Evolutionary conservation across 2,797 vertebrate species (phyloP), one percentile per base, ranked within the genome.

Genomic region (Eremophila alpestris): DNA sequence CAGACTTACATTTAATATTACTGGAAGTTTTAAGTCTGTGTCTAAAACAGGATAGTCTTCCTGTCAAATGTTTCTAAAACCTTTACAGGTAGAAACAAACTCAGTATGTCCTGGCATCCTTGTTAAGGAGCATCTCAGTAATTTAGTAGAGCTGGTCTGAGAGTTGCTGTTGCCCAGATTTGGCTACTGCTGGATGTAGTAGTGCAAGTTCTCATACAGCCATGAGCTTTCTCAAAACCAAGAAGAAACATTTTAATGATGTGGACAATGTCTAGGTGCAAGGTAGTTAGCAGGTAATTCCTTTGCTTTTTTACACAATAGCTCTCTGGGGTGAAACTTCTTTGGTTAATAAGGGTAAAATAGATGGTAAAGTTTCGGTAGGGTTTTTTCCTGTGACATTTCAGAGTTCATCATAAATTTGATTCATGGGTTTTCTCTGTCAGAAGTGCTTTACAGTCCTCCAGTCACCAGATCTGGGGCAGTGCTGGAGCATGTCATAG

Each of bases 231-330:
- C 69, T 86, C 73, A 58, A 76, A 64, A 16, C 4, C 19, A 75
- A 70, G 63, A 89, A 74, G 93, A 93, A 94, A 36, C 23, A 19
- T 90, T 94, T 93, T 26, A 87, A 79, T 97, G 81, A 94, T 83
- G 54, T 85, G 65, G 65, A 26, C 59, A 84, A 16, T 78, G 65
- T 27, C 70, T 91, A 94, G 58, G 6, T 95, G 52, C 36, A 54
- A 74, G 41, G 49, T 65, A 91, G 40, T 91, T 96, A 90, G 67
- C 54, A 16, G 68, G 52, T 34, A 74, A 83, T 92, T 90, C 63
- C 49, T 79, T 29, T 60, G 36, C 19, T 65, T 49, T 95, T 97
- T 92, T 95, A 48, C 76, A 84, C 67, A 93, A 5, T 29, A 91
- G 68, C 73, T 87, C 80, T 93, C 83, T 36, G 36, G 54, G 46